These are phyloP conservation scores for Amazona vittata DNA, from an alignment of 2,113 vertebrate genomes.

Conservation along the genomic window DNA sequence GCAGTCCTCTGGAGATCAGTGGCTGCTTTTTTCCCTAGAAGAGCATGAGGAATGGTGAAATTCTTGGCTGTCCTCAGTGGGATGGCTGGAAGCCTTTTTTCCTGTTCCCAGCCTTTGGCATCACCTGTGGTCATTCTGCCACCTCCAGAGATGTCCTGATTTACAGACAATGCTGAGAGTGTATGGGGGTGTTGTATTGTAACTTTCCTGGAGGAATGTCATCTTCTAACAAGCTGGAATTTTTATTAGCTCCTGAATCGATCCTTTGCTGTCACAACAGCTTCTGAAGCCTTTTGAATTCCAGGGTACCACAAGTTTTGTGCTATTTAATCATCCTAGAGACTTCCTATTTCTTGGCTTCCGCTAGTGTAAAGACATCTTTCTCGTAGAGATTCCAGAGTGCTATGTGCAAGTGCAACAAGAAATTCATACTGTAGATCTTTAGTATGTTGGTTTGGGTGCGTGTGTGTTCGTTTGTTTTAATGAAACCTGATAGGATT, in stretches of 20 bases:
- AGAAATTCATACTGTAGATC: background rate
- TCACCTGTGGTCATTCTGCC: background rate
- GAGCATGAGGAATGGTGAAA: fast-evolving
- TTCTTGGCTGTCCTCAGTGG: background rate
- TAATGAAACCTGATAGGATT: background rate
- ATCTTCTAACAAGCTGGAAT: background rate
- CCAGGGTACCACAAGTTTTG: background rate
- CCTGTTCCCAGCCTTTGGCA: background rate
- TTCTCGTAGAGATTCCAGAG: background rate
- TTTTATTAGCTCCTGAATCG: background rate
- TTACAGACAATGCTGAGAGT: background rate
- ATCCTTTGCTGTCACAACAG: background rate
- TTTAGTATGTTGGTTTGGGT: background rate
- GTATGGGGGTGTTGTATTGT: fast-evolving
- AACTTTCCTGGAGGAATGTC: background rate
- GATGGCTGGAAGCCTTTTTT: background rate
- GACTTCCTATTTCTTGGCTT: background rate
- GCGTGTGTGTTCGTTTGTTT: background rate
- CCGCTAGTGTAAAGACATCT: background rate
- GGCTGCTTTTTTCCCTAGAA: background rate
- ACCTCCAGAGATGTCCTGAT: background rate
- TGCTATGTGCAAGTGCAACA: background rate
- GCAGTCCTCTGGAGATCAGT: background rate
- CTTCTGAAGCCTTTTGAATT: background rate
- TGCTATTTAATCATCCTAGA: background rate